Evolutionary conservation across 1,140 invertebrate genomes (phyloP).

Genomic region (Ceratoteleas bidentatus): DNA sequence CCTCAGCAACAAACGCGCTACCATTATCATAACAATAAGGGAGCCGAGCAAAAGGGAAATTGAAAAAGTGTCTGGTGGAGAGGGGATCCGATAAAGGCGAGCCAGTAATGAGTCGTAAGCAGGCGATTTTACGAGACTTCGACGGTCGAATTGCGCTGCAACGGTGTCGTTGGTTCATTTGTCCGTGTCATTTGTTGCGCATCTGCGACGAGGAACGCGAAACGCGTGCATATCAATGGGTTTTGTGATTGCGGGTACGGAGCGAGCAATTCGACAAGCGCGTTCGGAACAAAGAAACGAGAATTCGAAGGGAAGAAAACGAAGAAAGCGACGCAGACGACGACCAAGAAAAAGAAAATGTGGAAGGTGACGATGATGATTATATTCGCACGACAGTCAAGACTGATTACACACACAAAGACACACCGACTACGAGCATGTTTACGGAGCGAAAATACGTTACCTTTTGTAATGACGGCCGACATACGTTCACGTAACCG

Average conservation of each 20-base stretch:
- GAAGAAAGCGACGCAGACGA: not conserved
- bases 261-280: constrained; percentile 58
- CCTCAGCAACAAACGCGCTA: no score
- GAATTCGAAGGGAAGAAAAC: constrained; percentile 2
- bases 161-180: constrained; percentile 45
- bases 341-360: not conserved
- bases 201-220: constrained; percentile 58
- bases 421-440: constrained; percentile 38
- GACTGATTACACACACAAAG: constrained; percentile 44
- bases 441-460: constrained; percentile 21
- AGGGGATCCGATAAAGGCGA: no score
- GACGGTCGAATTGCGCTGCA: constrained; percentile 42
- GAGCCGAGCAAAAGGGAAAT: not conserved
- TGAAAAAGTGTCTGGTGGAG: no score
- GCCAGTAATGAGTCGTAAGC: constrained; percentile 5
- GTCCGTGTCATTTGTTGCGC: constrained; percentile 36
- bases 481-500: constrained; percentile 45
- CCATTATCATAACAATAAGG: not conserved
- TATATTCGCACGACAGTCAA: constrained; percentile 65
- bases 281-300: no score
- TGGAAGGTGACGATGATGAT: constrained; percentile 16
- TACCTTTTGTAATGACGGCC: constrained; percentile 21
- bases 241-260: constrained; percentile 53
- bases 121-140: not conserved
- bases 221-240: constrained; percentile 69